phyloP scores from a whole-genome alignment of 2,113 vertebrate species.

The Rhinoderma darwinii region DNA sequence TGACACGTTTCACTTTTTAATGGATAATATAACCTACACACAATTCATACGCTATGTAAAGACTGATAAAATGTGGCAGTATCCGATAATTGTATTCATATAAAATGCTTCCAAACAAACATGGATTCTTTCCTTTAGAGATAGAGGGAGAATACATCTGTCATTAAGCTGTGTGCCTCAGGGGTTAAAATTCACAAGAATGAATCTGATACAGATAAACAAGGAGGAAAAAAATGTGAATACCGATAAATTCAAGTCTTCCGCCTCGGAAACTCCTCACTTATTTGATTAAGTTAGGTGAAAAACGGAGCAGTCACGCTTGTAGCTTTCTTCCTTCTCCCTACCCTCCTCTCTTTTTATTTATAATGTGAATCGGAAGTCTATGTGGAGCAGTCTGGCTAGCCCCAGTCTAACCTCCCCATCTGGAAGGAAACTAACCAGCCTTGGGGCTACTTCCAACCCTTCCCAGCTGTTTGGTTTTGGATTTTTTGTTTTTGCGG shows the following conservation, averaged over 20 bases:
- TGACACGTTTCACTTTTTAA: neutral
- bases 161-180: neutral
- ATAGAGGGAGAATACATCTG: conserved; percentile 5
- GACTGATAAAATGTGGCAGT: neutral
- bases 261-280: conserved; percentile 94
- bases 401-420: conserved; percentile 97
- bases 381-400: conserved; percentile 89
- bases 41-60: neutral
- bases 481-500: conserved; percentile 92
- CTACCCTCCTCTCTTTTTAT: conserved; percentile 88
- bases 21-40: neutral
- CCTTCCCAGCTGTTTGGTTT: conserved; percentile 99
- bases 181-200: conserved; percentile 62
- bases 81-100: neutral
- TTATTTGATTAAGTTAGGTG: conserved; percentile 98
- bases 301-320: conserved; percentile 96
- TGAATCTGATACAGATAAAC: conserved; percentile 74
- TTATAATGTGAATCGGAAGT: conserved; percentile 99
- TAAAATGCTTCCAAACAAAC: neutral
- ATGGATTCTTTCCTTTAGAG: neutral
- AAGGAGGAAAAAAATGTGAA: conserved; percentile 76
- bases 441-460: conserved; percentile 99
- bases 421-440: conserved; percentile 98
- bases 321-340: conserved; percentile 94
- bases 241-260: conserved; percentile 94